Evolutionary conservation across 92 coral and sea anemone species (phyloP), one percentile per base, ranked within the genome.

Genomic region (Isaurus tuberculatus): DNA sequence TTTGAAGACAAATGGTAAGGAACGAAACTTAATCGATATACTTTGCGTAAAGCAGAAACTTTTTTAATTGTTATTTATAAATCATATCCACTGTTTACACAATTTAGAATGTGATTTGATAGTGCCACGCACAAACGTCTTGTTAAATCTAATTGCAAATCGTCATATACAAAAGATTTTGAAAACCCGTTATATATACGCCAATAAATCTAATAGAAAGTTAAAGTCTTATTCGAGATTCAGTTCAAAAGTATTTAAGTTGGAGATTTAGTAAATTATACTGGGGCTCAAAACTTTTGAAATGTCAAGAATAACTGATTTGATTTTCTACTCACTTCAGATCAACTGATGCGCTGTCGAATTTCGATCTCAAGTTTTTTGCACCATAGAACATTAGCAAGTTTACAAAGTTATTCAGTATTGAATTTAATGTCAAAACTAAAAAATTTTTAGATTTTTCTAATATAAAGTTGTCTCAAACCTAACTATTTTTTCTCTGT

Each of bases 21-120:
- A 44, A 40, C 46, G 25, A 31, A 75, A 33, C 70, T 77, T 58
- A 57, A 23, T 57, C 55, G 68, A 25, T 77, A 29, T 29, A 32
- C 67, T 75, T 33, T 28, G 29, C 46, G 1, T 36, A 8, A 27
- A 58, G 82, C 58, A 11, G 70, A 61, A 9, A 77, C 37, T 20
- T 36, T 57, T 57, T 33, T 60, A 8, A 15, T 58, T 77, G 25
- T 25, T 36, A 60, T 77, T 77, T 77, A 60, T 40, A 77, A 72
- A 36, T 30, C 36, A 32, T 77, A 57, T 58, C 70, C 31, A 27
- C 15, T 77, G 19, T 77, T 57, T 58, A 32, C 28, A 33, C 36
- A 23, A 32, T 36, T 57, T 57, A 23, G 43, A 75, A 14, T 57
- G 30, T 30, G 16, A 28, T 30, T 48, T 55, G 33, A 30, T 13